A percentile compares a stretch with the other conserved stretches of the same genome.
phyloP scores from a whole-genome alignment of 2,113 vertebrate genomes.

The Brevimyrus niger region DNA sequence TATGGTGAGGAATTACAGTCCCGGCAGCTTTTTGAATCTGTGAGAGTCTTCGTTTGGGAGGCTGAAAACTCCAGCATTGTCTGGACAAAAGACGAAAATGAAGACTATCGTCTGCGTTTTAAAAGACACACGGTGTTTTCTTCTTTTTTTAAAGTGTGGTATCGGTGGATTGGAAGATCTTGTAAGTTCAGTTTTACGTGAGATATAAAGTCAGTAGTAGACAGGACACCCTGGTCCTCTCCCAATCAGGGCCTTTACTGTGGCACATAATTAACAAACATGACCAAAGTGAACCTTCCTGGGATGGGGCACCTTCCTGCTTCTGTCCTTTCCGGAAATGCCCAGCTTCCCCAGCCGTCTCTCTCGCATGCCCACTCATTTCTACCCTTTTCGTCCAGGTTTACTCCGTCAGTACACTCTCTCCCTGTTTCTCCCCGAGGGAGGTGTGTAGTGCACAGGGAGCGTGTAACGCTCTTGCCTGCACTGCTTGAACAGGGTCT shows the following conservation, averaged over 20 bases:
- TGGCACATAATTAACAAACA: not conserved
- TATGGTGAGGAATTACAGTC: not conserved
- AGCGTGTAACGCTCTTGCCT: not conserved
- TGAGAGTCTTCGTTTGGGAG: no score
- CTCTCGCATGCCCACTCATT: not conserved
- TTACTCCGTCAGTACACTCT: not conserved
- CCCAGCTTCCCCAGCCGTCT: not conserved
- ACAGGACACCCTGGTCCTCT: not conserved
- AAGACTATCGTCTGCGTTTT: not conserved
- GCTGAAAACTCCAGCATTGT: no score
- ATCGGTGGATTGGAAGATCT: not conserved
- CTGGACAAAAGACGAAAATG: not conserved
- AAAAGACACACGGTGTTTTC: not conserved
- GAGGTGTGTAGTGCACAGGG: not conserved
- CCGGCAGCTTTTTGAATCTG: no score
- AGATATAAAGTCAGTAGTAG: not conserved
- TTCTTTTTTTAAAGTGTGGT: not conserved
- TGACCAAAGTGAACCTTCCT: not conserved
- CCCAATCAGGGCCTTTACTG: not conserved
- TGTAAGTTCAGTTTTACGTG: not conserved
- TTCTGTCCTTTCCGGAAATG: not conserved
- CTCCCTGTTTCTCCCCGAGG: not conserved
- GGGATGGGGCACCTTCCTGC: not conserved
- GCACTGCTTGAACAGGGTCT: not conserved
- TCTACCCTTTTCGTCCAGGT: not conserved